Evolutionary conservation across 2,113 vertebrate species (phyloP), one percentile per base, ranked within the genome.

Genomic region (Tragelaphus strepsiceros): DNA sequence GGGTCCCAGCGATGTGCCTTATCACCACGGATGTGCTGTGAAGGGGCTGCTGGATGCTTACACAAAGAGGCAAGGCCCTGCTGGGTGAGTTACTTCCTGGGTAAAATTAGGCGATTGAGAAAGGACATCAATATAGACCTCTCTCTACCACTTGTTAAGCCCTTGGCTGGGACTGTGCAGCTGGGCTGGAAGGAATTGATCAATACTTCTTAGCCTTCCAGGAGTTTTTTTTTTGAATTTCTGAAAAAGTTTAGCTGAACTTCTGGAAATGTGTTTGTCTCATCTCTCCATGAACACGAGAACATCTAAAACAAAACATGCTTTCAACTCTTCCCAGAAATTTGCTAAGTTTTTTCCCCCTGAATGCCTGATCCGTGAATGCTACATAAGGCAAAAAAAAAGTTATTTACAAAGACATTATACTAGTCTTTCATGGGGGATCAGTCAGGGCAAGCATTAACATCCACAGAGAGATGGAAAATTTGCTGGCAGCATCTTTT

Each of bases 301-400:
- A 91, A 46, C 21, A 56, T 80, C 90, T 96, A 56, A 97, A 95
- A 92, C 49, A 95, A 96, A 95, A 77, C 39, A 81, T 13, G 7
- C 71, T 95, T 96, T 97, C 61, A 94, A 54, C 35, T 94, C 62
- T 97, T 95, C 49, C 30, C 24, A 96, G 92, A 94, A 96, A 88
- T 74, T 77, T 67, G 61, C 53, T 61, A 61, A 92, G 32, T 74
- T 4, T 81, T 83, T 93, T 97, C 43, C 77, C 85, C 54, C 84
- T 82, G 61, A 93, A 85, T 90, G 77, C 59, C 32, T 56, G 28
- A 12, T 86, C 39, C 86, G 12, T 87, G 80, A 84, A 46, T 90
- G 80, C 80, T 88, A 46, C 35, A 35, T 59, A 93, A 94, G 24
- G 62, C 19, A 28, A 59, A 80, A 92, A 59, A 62, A 93, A 51